phyloP scores from a whole-genome alignment of 2,888 invertebrate genomes.

The Lepidocyrtoides sp. region DNA sequence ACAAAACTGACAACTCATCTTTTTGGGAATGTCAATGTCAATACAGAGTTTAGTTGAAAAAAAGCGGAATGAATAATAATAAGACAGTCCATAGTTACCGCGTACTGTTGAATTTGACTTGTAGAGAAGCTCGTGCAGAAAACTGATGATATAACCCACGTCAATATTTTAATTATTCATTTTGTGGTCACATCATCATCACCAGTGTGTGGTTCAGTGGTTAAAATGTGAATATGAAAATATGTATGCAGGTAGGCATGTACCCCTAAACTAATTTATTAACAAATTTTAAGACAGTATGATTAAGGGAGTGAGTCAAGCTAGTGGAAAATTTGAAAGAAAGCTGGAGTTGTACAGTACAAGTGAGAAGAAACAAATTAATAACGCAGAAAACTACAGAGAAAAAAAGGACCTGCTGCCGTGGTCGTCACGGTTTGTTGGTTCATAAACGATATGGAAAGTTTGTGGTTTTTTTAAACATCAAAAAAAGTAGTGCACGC shows the following conservation, averaged over 20 bases:
- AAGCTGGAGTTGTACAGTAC: slow-evolving; percentile 14
- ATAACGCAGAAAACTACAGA: background rate
- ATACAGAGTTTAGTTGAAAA: background rate
- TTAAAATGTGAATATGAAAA: background rate
- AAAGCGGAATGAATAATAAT: background rate
- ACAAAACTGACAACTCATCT: background rate
- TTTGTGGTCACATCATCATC: slow-evolving; percentile 18
- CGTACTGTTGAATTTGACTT: background rate
- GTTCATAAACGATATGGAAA: slow-evolving; percentile 42
- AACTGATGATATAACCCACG: background rate
- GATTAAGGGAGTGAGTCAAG: background rate
- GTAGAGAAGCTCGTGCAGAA: background rate
- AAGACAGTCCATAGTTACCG: no score
- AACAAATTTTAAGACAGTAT: background rate
- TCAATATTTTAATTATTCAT: slow-evolving; percentile 50
- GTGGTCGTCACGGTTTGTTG: slow-evolving; percentile 55
- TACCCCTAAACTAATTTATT: no score
- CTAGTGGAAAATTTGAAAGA: slow-evolving; percentile 31
- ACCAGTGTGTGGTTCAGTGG: background rate
- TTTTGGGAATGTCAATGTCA: slow-evolving; percentile 36
- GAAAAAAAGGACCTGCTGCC: background rate
- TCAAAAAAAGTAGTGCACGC: slow-evolving; percentile 56
- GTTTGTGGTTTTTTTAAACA: slow-evolving; percentile 14
- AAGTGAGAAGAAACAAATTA: slow-evolving; percentile 39
- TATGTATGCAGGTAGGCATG: background rate